Evolutionary conservation across 2,113 vertebrate genomes (phyloP), one percentile per base, ranked within the genome.

Genomic region (Takifugu bimaculatus): DNA sequence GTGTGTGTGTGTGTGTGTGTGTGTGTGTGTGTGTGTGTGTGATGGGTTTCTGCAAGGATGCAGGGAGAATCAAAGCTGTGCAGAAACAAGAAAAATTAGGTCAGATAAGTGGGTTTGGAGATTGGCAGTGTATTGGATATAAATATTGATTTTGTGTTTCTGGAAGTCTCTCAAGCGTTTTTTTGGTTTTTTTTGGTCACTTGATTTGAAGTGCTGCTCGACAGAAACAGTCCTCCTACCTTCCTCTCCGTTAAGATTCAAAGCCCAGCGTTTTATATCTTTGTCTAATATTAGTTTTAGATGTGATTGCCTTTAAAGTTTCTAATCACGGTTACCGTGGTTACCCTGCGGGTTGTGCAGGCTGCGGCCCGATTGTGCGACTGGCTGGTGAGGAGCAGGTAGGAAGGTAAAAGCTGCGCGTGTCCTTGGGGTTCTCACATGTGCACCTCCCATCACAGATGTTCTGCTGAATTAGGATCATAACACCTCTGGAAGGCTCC

Each of bases 391-490:
- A 28, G 60, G 25, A 35, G 54, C 5, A 39, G 61, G 59, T 15
- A 59, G 29, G 29, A 47, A 60, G 56, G 50, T 39, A 45, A 67
- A 65, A 72, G 70, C 70, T 70, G 65, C 66, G 20, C 43, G 62
- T 55, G 55, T 81, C 85, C 65, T 65, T 63, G 28, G 77, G 68
- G 79, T 66, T 44, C 65, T 81, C 63, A 68, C 57, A 57, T 60
- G 49, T 57, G 51, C 55, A 61, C 83, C 78, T 70, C 80, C 81
- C 74, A 81, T 84, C 76, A 28, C 81, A 86, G 83, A 79, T 88
- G 83, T 84, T 82, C 57, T 49, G 42, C 65, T 79, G 68, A 77
- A 77, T 83, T 73, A 71, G 57, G 54, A 78, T 78, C 73, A 65
- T 55, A 74, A 70, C 63, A 56, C 64, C 58, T 70, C 50, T 57